Base-by-base conservation (phyloP, 2,113 vertebrate species). In the Etheostoma cragini region DNA sequence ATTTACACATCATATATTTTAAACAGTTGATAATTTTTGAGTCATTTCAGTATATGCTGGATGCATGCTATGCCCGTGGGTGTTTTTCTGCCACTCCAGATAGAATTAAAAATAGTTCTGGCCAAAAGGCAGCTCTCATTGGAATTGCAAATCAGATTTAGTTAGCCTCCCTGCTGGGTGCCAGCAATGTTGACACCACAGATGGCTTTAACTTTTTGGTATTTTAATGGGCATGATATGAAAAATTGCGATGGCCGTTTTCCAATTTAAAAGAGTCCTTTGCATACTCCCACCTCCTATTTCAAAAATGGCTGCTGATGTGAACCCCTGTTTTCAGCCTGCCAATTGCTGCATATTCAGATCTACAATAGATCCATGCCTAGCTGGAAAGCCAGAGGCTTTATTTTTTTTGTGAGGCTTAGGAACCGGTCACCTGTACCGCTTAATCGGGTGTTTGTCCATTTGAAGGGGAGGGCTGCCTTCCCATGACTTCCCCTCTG, bases 171-270 rank as follows among this genome's bases (percentile, higher is more conserved):
- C 78, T 75, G 69, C 69, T 65, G 78, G 60, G 78, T 83, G 82
- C 84, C 87, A 86, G 82, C 66, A 79, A 76, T 86, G 76, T 82
- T 88, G 80, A 89, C 82, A 85, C 80, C 84, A 80, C 91, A 94
- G 92, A 94, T 94, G 92, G 91, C 89, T 90, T 84, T 35, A 83
- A 84, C 78, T 83, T 91, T 83, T 82, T 83, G 86, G 57, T 78
- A 80, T 92, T 91, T 91, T 84, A 90, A 90, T 83, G 83, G 82
- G 79, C 87, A 90, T 56, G 69, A 86, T 87, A 76, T 88, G 74
- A 89, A 90, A 89, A 82, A 88, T 82, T 74, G 60, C 49, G 26
- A 83, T 86, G 90, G 86, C 88, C 83, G 30, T 76, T 80, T 72
- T 91, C 84, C 87, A 88, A 84, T 87, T 91, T 74, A 67, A 86